Percentiles rank a stretch among this genome's conserved stretches.
Conservation (phyloP, 1,140 invertebrate species). For the Pristionchus pacificus region DNA sequence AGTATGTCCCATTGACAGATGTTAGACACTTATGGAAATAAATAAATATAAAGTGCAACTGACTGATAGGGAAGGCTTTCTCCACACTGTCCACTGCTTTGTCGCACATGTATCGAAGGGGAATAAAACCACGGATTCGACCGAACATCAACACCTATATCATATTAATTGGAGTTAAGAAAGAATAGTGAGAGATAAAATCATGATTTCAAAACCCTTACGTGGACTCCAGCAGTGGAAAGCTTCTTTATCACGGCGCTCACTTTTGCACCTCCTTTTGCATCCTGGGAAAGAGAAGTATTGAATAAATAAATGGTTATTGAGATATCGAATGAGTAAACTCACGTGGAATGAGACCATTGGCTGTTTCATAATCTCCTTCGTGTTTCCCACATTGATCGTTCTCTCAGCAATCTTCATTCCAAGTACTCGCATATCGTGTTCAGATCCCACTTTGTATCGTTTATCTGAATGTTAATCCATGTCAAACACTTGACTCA, state of each 20-base stretch:
- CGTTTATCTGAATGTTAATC: slow-evolving; percentile 28
- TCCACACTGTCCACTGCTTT: slow-evolving; percentile 29
- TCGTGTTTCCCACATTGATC: slow-evolving; percentile 44
- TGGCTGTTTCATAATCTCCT: slow-evolving; percentile 40
- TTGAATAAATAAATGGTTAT: background rate
- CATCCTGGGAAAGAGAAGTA: background rate
- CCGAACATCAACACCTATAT: slow-evolving; percentile 37
- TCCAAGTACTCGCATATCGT: slow-evolving; percentile 42
- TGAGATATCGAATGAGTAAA: slow-evolving; percentile 1
- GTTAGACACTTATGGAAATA: background rate
- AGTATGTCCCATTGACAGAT: background rate
- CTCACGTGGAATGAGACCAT: slow-evolving; percentile 23
- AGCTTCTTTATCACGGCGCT: background rate
- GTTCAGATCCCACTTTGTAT: slow-evolving; percentile 42
- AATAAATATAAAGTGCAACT: slow-evolving; percentile 4
- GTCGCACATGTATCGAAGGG: slow-evolving; percentile 35
- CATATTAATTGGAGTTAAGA: slow-evolving; percentile 13
- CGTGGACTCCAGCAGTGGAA: background rate
- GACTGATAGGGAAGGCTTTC: slow-evolving; percentile 41
- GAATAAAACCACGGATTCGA: slow-evolving; percentile 40
- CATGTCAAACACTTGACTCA: background rate
- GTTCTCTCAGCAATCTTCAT: slow-evolving; percentile 41
- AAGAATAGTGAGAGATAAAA: background rate
- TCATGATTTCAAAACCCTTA: background rate
- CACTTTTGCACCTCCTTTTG: background rate